Conservation (phyloP, 1,140 invertebrate species). For the Micrasema minimum region DNA sequence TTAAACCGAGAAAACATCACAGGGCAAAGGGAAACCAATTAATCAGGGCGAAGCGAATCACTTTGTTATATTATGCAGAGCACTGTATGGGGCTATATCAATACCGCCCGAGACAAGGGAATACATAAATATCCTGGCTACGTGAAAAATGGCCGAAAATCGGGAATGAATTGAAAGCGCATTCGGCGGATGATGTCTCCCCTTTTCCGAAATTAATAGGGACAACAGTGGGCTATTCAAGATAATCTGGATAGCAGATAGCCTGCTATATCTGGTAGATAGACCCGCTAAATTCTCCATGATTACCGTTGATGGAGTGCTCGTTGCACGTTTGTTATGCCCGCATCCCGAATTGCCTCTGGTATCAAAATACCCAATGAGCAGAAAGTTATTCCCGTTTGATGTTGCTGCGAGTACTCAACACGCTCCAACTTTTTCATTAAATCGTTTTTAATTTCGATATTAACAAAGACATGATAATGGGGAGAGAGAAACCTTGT, state of each 20-base stretch:
- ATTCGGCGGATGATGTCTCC: conserved; percentile 8
- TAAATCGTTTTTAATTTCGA: neutral
- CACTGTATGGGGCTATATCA: conserved; percentile 8
- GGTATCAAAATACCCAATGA: conserved; percentile 2
- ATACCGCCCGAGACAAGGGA: conserved; percentile 30
- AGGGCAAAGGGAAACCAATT: conserved; percentile 31
- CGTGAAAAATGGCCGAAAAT: conserved; percentile 6
- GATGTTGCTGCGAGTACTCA: neutral
- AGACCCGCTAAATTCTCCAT: conserved; percentile 3
- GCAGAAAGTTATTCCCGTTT: conserved; percentile 16
- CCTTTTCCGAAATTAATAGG: neutral
- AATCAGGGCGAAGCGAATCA: conserved; percentile 10
- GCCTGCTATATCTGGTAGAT: no score
- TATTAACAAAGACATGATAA: neutral
- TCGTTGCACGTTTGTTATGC: conserved; percentile 5
- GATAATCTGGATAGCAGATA: no score
- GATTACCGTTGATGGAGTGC: conserved; percentile 15
- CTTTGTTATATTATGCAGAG: neutral
- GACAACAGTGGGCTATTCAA: no score
- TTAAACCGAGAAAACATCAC: conserved; percentile 19
- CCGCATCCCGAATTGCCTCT: neutral
- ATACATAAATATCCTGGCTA: conserved; percentile 15
- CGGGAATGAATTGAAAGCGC: conserved; percentile 24
- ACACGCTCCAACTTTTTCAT: neutral
- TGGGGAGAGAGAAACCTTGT: neutral